Evolutionary conservation across 2,888 invertebrate genomes (phyloP).

Genomic region (Cecidostiba fungosa): DNA sequence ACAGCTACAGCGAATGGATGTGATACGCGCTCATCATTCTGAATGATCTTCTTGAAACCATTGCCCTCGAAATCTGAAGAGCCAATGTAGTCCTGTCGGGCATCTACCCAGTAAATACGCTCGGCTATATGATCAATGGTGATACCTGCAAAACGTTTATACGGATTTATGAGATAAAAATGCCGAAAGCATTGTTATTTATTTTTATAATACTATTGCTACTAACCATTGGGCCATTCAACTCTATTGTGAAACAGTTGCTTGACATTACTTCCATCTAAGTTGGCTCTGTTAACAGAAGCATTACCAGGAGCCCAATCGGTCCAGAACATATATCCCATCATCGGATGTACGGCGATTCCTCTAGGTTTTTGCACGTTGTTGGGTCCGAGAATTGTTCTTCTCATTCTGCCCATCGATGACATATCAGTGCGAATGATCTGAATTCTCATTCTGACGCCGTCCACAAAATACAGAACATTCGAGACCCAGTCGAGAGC

Average conservation of each 20-base stretch:
- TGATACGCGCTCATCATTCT: constrained; percentile 85
- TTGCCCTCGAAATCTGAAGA: constrained; percentile 88
- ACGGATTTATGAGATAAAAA: background rate
- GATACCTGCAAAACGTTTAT: constrained; percentile 78
- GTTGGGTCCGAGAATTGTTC: constrained; percentile 87
- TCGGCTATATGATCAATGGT: constrained; percentile 92
- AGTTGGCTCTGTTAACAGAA: constrained; percentile 88
- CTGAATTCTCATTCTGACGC: constrained; percentile 89
- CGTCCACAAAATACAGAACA: constrained; percentile 93
- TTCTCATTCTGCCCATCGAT: constrained; percentile 87
- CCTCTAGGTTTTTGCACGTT: constrained; percentile 88
- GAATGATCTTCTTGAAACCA: constrained; percentile 85
- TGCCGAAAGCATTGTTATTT: background rate
- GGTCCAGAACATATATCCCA: constrained; percentile 92
- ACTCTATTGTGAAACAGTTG: constrained; percentile 84
- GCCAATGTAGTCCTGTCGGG: constrained; percentile 90
- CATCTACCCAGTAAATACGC: constrained; percentile 94
- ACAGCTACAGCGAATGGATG: constrained; percentile 94
- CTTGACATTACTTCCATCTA: constrained; percentile 88
- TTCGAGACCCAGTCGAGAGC: constrained; percentile 94
- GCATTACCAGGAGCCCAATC: constrained; percentile 92
- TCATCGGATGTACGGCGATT: constrained; percentile 91
- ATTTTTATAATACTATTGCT: background rate
- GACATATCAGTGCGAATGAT: constrained; percentile 86
- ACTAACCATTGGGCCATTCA: constrained; percentile 90